Base-by-base conservation (phyloP, 2,113 vertebrate genomes). In the Antennarius striatus region DNA sequence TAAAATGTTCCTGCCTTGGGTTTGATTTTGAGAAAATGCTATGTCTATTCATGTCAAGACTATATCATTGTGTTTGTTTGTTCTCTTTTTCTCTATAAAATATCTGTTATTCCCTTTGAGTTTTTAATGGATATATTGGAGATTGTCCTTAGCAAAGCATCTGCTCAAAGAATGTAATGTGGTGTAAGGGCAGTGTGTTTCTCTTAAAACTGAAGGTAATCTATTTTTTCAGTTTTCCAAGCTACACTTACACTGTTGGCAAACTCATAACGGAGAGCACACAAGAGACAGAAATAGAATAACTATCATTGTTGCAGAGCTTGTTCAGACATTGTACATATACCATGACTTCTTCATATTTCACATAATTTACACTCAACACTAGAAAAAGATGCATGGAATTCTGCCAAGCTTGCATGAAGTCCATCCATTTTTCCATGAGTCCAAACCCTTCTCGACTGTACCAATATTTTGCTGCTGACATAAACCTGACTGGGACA, bases 21-120 rank as follows among this genome's bases (percentile, higher is more conserved):
- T 70, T 52, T 39, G 40, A 55, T 63, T 47, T 57, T 66, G 52
- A 51, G 64, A 5, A 50, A 52, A 57, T 48, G 36, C 49, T 63
- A 16, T 17, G 15, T 68, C 54, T 5, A 63, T 10, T 58, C 45
- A 12, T 5, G 10, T 57, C 32, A 56, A 7, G 32, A 49, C 12
- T 15, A 15, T 15, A 6, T 12, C 17, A 17, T 1, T n/a, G 28
- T 54, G 10, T 0, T 58, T 47, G n/a, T 50, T 47, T 36, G 2
- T 36, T 7, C 32, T 36, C 4, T 36, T 36, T 36, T 5, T 64
- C 11, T 60, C 22, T 48, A 32, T 32, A 10, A 40, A 46, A 51
- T 17, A 29, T 52, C 0, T 7, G 5, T 15, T 45, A 15, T 28
- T 57, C 10, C 7, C 30, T 3, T 36, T 13, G 15, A 28, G 9